Conservation (phyloP, 2,888 invertebrate species). For the Ectemnius cavifrons region DNA sequence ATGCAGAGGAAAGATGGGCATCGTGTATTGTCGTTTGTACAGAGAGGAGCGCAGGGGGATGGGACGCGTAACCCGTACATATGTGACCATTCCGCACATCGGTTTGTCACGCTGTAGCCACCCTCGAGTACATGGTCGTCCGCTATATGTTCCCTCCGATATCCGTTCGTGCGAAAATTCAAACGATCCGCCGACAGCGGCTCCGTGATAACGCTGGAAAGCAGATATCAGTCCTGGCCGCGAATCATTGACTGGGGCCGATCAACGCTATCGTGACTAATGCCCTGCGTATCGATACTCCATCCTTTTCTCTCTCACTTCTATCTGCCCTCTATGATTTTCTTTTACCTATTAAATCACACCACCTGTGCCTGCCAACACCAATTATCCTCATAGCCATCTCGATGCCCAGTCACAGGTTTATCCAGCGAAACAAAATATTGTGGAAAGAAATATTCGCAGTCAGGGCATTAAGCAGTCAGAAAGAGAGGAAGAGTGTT, state of each 20-base stretch:
- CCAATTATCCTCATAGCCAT: too few relatives aligned
- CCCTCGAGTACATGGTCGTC: slow-evolving; percentile 32
- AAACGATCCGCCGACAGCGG: slow-evolving; percentile 69
- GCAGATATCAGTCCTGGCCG: slow-evolving; percentile 53
- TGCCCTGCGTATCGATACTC: slow-evolving; percentile 31
- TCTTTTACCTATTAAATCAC: slow-evolving; percentile 9
- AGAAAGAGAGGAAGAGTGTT: too few relatives aligned
- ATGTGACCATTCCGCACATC: slow-evolving; percentile 44
- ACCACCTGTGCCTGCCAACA: neutral
- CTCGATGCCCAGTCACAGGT: too few relatives aligned
- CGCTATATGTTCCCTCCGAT: slow-evolving; percentile 59
- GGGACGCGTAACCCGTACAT: slow-evolving; percentile 33
- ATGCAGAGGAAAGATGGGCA: slow-evolving; percentile 16
- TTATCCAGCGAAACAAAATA: too few relatives aligned
- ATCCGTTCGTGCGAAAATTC: slow-evolving; percentile 73
- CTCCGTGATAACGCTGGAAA: slow-evolving; percentile 58
- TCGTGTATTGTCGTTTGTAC: neutral
- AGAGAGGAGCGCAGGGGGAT: slow-evolving; percentile 18
- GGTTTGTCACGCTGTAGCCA: slow-evolving; percentile 52
- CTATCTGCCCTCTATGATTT: neutral
- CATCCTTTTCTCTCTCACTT: slow-evolving; percentile 1
- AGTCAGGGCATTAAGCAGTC: too few relatives aligned
- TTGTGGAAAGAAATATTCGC: too few relatives aligned
- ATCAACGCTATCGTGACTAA: slow-evolving; percentile 56
- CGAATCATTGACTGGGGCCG: slow-evolving; percentile 58